Percentiles rank a stretch among this genome's conserved stretches.
Evolutionary conservation across 1,140 invertebrate genomes (phyloP).

Genomic region (Patella vulgata): DNA sequence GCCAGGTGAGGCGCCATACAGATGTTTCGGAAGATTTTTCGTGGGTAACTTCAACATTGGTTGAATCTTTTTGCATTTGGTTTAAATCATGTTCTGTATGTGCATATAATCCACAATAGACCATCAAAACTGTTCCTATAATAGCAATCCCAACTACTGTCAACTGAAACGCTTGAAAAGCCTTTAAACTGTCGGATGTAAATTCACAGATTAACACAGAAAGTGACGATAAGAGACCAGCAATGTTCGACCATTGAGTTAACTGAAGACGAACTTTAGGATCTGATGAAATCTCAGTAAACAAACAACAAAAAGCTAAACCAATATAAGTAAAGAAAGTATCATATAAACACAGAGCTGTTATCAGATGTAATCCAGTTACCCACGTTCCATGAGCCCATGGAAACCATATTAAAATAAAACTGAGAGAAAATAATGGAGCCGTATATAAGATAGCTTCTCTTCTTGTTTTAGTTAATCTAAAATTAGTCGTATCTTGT

Average conservation of each 20-base stretch:
- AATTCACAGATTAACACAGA: conserved; percentile 46
- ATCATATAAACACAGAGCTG: conserved; percentile 66
- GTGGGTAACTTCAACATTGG: background rate
- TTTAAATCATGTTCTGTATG: conserved; percentile 51
- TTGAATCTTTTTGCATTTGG: background rate
- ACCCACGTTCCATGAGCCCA: conserved; percentile 40
- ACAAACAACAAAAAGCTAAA: conserved; percentile 64
- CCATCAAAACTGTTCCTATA: conserved; percentile 48
- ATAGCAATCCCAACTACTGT: conserved; percentile 48
- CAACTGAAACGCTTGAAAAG: conserved; percentile 59
- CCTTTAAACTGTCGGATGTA: conserved; percentile 48
- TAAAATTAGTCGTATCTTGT: conserved; percentile 54
- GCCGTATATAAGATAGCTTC: conserved; percentile 64
- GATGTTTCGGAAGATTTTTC: conserved; percentile 10
- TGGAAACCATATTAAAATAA: conserved; percentile 67
- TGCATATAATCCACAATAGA: conserved; percentile 49
- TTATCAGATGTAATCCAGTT: conserved; percentile 63
- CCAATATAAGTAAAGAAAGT: conserved; percentile 67
- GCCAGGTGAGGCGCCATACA: conserved; percentile 33
- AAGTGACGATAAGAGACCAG: conserved; percentile 45
- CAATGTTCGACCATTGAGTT: conserved; percentile 53
- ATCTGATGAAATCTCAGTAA: conserved; percentile 63
- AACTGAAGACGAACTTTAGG: conserved; percentile 56
- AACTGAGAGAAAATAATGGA: conserved; percentile 64
- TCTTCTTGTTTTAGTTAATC: conserved; percentile 60